These are phyloP conservation scores for Drymodes brunneopygia DNA, from an alignment of 2,113 vertebrate genomes.

Conservation along the genomic window DNA sequence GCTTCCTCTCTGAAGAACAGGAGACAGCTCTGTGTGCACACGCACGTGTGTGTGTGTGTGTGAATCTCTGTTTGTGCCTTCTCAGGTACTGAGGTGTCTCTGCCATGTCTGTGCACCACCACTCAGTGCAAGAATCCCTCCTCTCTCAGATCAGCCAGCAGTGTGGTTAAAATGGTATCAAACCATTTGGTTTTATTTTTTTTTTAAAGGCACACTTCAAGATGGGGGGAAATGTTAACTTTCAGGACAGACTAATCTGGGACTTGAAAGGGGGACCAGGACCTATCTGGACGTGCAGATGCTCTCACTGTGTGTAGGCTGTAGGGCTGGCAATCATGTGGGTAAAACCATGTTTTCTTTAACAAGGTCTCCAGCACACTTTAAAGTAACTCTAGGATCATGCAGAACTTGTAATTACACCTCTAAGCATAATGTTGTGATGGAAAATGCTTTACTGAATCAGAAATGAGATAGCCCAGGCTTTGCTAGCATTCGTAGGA, in stretches of 20 bases:
- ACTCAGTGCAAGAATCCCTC: neutral
- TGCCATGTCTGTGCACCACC: neutral
- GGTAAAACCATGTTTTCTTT: neutral
- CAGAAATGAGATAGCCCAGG: neutral
- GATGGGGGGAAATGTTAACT: neutral
- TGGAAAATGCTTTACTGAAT: neutral
- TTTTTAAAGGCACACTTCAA: neutral
- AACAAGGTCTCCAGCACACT: neutral
- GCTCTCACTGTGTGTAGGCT: neutral
- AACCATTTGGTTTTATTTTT: neutral
- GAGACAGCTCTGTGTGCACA: neutral
- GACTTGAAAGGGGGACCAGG: neutral
- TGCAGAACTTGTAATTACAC: neutral
- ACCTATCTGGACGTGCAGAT: neutral
- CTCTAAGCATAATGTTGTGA: neutral
- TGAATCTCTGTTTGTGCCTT: neutral
- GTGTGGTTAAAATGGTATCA: neutral
- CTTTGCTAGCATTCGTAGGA: neutral
- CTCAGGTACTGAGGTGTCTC: neutral
- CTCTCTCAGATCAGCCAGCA: neutral
- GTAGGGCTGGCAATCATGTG: neutral
- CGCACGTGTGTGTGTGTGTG: accelerated
- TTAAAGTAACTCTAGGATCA: neutral
- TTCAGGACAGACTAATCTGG: neutral
- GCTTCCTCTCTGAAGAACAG: neutral